Base-by-base conservation (phyloP, 1,140 invertebrate species). In the Periplaneta americana region DNA sequence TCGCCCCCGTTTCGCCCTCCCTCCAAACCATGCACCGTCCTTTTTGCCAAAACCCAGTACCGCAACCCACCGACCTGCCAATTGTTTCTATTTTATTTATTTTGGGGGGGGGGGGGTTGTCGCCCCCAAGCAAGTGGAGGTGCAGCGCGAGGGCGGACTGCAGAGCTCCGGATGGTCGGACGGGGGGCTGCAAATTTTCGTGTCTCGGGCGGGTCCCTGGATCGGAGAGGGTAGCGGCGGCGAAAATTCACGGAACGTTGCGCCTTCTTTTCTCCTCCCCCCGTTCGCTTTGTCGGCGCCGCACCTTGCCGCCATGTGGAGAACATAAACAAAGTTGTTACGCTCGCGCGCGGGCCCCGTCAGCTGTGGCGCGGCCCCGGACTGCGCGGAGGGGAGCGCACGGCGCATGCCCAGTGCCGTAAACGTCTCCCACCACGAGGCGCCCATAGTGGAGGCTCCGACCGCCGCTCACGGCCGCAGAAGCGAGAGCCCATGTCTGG, bases 401-500 rank as follows among this genome's bases (percentile, higher is more conserved):
- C 48, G 48, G 37, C 39, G 79, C 75, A 76, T 76, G 75, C 75
- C 18, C 75, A 76, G 75, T 76, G 17, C 34, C 75, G 75, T 76
- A 76, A 76, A 76, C 75, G 75, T 33, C 75, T 33, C 17, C 75
- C 75, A 33, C 75, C 75, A 76, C 75, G 32, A 28, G 32, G 31
- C 9, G 10, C 33, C 32, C 75, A 11, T 33, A 66, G 79, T 34
- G 79, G 39, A 39, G 79, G 28, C 79, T 36, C 15, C 28, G 33
- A 17, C 79, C 48, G 74, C 48, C 15, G n/a, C 28, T 18, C 37
- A 34, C 13, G 78, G 35, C 35, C 57, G 39, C 78, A 77, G 48
- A 32, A 78, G 83, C 57, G 37, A 75, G 81, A 32, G 77, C 22
- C 48, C 35, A 85, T 85, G 85, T 79, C 85, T 33, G 80, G 80